Conservation (phyloP, 23 tunicate species). For the Trididemnum miniatum region DNA sequence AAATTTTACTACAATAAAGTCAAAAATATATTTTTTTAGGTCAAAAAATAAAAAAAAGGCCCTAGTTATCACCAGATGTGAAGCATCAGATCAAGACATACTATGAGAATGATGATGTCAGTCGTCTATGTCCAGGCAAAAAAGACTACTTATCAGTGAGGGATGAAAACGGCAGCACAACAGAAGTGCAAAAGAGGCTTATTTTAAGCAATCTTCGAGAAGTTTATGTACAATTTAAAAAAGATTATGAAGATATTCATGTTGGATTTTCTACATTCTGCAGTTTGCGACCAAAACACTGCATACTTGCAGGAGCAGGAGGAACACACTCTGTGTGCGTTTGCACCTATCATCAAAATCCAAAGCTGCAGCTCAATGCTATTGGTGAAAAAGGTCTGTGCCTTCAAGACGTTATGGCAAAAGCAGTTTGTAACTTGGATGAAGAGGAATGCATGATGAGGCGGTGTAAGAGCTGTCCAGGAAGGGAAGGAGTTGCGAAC, state of each 20-base stretch:
- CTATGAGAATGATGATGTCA: neutral
- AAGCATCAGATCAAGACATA: neutral
- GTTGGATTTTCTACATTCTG: slow-evolving; percentile 20
- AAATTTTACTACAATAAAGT: no score
- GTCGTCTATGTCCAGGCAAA: slow-evolving; percentile 15
- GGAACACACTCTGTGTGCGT: slow-evolving; percentile 39
- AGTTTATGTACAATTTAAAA: slow-evolving; percentile 10
- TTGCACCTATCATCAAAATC: slow-evolving; percentile 32
- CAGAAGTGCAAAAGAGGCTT: slow-evolving; percentile 4
- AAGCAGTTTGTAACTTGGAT: neutral
- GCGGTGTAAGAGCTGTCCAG: slow-evolving; percentile 8
- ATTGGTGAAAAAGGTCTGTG: neutral
- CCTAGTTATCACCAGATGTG: slow-evolving; percentile 2
- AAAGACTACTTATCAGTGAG: neutral
- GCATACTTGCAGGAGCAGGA: slow-evolving; percentile 31
- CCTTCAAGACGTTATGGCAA: slow-evolving; percentile 9
- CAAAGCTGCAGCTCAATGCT: slow-evolving; percentile 8
- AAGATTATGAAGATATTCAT: neutral
- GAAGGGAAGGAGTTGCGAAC: neutral
- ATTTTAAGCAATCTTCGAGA: slow-evolving; percentile 24
- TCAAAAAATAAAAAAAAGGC: no score
- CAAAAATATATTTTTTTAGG: no score
- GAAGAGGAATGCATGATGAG: slow-evolving; percentile 15
- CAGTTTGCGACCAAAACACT: slow-evolving; percentile 17
- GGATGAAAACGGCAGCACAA: slow-evolving; percentile 2